Conservation (phyloP, 2,113 vertebrate genomes). For the rabbit (Oryctolagus cuniculus) region DNA sequence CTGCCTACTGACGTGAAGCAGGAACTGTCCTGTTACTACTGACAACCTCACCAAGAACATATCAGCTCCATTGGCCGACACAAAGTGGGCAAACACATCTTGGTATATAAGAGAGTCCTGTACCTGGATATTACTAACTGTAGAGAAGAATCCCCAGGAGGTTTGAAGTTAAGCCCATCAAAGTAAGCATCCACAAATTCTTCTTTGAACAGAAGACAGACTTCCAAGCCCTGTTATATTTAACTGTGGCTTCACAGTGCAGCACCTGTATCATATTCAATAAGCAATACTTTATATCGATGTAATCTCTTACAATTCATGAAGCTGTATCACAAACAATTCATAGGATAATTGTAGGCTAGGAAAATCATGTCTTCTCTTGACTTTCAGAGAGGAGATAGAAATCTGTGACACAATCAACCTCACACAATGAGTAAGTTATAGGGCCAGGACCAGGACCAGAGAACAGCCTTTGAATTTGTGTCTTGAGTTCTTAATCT, state of each 20-base stretch:
- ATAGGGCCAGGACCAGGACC: not conserved
- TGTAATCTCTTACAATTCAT: not conserved
- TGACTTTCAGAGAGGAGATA: not conserved
- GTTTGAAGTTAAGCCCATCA: slow-evolving; percentile 56
- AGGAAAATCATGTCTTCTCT: not conserved
- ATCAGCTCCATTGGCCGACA: not conserved
- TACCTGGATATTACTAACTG: slow-evolving; percentile 21
- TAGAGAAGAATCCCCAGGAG: slow-evolving; percentile 63
- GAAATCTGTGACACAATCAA: not conserved
- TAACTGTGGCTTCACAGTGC: slow-evolving; percentile 15
- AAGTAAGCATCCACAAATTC: slow-evolving; percentile 18
- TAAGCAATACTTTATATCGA: not conserved
- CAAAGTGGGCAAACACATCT: slow-evolving; percentile 9
- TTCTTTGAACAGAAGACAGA: slow-evolving; percentile 70
- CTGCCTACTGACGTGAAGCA: not conserved
- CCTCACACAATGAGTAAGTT: not conserved
- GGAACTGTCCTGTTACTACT: not conserved
- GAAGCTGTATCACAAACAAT: not conserved
- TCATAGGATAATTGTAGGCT: not conserved
- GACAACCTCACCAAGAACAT: not conserved
- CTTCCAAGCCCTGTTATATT: not conserved
- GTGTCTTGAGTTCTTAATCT: not conserved
- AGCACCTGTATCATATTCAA: not conserved
- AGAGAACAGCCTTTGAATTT: not conserved
- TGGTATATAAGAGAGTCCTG: not conserved